Evolutionary conservation across 1,140 invertebrate genomes (phyloP).

Genomic region (Pseudomyrmex pallidus): DNA sequence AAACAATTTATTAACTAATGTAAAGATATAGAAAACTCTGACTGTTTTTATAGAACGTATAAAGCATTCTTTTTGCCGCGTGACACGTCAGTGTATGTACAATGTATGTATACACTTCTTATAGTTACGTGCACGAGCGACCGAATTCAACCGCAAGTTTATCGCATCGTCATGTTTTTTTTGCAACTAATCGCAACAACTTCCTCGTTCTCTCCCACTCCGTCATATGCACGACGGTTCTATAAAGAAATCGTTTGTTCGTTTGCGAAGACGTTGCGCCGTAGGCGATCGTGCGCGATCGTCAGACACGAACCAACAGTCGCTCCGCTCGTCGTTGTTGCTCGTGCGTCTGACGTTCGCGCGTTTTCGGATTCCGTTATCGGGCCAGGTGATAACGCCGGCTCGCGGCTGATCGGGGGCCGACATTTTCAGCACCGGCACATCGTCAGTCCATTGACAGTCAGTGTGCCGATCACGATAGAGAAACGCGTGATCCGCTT

Average conservation of each 20-base stretch:
- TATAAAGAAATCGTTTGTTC: background rate
- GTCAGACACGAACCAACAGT: background rate
- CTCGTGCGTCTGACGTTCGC: background rate
- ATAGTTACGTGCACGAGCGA: no score
- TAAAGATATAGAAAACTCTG: no score
- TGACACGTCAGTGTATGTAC: no score
- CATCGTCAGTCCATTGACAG: slow-evolving; percentile 39
- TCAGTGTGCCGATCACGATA: slow-evolving; percentile 42
- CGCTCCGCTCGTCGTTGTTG: background rate
- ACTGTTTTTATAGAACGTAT: no score
- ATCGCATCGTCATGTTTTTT: slow-evolving; percentile 15
- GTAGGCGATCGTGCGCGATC: slow-evolving; percentile 11
- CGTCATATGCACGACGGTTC: background rate
- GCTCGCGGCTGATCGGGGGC: background rate
- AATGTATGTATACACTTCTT: background rate
- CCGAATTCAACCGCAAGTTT: background rate
- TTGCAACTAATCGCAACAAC: slow-evolving; percentile 14
- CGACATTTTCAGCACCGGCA: background rate
- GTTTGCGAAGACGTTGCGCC: slow-evolving; percentile 8
- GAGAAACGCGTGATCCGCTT: slow-evolving; percentile 25
- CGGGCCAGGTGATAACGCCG: slow-evolving; percentile 44
- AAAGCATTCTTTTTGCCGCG: no score
- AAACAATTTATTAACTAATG: no score
- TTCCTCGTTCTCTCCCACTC: slow-evolving; percentile 32
- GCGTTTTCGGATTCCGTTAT: slow-evolving; percentile 40